Evolutionary conservation across 2,888 invertebrate species (phyloP).

Genomic region (Pseudococcus longispinus): DNA sequence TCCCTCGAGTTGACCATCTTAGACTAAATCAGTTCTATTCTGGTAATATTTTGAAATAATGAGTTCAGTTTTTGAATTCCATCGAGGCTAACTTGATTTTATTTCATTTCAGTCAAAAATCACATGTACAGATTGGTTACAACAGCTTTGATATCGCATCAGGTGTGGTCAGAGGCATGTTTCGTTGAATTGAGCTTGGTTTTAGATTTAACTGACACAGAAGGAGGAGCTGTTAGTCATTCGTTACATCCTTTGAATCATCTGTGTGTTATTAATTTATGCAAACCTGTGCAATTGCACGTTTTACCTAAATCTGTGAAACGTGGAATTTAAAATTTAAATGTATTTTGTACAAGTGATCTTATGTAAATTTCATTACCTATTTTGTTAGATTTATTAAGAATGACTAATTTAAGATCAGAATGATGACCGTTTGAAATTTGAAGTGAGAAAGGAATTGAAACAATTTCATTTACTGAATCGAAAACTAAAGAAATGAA

Average conservation of each 20-base stretch:
- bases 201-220: constrained; percentile 73
- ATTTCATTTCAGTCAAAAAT: constrained; percentile 65
- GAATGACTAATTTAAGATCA: too few species aligned
- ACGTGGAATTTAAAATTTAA: constrained; percentile 71
- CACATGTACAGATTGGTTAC: constrained; percentile 78
- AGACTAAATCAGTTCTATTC: constrained; percentile 60
- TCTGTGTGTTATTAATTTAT: constrained; percentile 77
- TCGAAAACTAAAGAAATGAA: background rate
- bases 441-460: too few species aligned
- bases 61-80: background rate
- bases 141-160: constrained; percentile 86
- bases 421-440: too few species aligned
- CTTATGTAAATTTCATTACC: too few species aligned
- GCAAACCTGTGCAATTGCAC: constrained; percentile 84
- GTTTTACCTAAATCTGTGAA: constrained; percentile 89
- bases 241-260: constrained; percentile 66
- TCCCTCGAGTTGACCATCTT: constrained; percentile 80
- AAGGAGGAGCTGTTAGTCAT: constrained; percentile 63
- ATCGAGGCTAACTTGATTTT: background rate
- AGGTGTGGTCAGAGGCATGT: constrained; percentile 91
- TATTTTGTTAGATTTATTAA: too few species aligned
- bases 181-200: constrained; percentile 86
- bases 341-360: background rate
- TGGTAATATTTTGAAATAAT: constrained; percentile 51
- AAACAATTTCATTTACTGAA: background rate